A percentile compares a stretch with the other conserved stretches of the same genome.
Conservation (phyloP, 2,113 vertebrate genomes). For the Hymenochirus boettgeri region DNA sequence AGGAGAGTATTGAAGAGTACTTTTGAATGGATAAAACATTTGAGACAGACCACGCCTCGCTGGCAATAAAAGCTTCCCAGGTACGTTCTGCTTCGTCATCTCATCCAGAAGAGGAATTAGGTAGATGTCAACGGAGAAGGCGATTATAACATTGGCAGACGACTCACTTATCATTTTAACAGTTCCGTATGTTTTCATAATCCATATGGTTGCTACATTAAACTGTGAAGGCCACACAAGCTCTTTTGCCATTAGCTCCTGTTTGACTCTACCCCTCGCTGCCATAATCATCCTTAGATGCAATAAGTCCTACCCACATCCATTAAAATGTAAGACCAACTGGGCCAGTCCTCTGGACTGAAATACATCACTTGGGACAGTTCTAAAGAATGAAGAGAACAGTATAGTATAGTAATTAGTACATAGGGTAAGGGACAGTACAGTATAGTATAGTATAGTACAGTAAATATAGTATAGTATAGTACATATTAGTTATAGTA, state of each 20-base stretch:
- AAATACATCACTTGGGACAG: conserved; percentile 16
- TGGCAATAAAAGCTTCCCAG: conserved; percentile 51
- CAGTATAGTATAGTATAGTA: no score
- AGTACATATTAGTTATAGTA: no score
- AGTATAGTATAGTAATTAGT: no score
- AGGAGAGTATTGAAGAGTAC: conserved; percentile 42
- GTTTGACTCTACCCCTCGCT: conserved; percentile 44
- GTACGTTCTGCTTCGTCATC: conserved; percentile 48
- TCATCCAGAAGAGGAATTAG: conserved; percentile 50
- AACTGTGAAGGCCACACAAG: conserved; percentile 49
- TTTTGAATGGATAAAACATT: conserved; percentile 44
- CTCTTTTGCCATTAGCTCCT: conserved; percentile 37
- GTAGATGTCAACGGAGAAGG: conserved; percentile 50
- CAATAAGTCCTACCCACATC: conserved; percentile 46
- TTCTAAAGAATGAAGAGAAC: conserved; percentile 21
- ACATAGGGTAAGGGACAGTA: no score
- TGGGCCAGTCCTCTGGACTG: conserved; percentile 3
- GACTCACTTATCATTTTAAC: conserved; percentile 44
- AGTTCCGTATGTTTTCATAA: conserved; percentile 24
- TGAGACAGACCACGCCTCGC: conserved; percentile 52
- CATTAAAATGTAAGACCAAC: conserved; percentile 20
- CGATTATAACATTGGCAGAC: conserved; percentile 45
- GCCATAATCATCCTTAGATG: conserved; percentile 46
- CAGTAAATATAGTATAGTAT: no score
- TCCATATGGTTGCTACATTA: conserved; percentile 44